These are phyloP conservation scores for Oasisia sp. DNA, from an alignment of 2,888 invertebrate species.

Conservation along the genomic window DNA sequence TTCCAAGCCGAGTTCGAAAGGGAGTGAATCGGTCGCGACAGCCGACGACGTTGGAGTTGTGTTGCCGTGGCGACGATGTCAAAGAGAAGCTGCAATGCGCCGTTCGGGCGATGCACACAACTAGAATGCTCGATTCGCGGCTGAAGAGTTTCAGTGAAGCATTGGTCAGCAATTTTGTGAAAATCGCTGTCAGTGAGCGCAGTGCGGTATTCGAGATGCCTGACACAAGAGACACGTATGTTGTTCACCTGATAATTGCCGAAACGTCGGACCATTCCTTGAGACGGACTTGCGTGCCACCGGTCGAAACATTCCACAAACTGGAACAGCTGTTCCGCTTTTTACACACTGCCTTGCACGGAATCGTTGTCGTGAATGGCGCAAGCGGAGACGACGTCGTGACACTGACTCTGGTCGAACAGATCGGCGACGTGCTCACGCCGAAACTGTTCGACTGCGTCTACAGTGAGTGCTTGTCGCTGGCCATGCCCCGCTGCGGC, in stretches of 20 bases:
- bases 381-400: neutral
- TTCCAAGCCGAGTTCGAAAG: conserved; percentile 34
- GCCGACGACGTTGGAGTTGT: conserved; percentile 36
- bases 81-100: conserved; percentile 26
- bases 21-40: conserved; percentile 25
- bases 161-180: conserved; percentile 38
- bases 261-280: conserved; percentile 33
- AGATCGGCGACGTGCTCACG: conserved; percentile 34
- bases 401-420: conserved; percentile 22
- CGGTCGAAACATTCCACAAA: conserved; percentile 40
- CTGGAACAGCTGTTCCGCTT: conserved; percentile 39
- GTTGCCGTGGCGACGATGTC: conserved; percentile 23
- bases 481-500: conserved; percentile 33
- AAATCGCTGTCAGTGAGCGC: conserved; percentile 35
- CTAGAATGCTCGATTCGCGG: conserved; percentile 38
- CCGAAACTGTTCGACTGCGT: conserved; percentile 39
- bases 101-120: conserved; percentile 38
- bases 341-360: conserved; percentile 36
- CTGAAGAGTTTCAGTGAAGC: conserved; percentile 38
- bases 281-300: conserved; percentile 30
- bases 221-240: neutral
- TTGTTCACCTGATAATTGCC: conserved; percentile 27
- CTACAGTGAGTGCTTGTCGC: conserved; percentile 40
- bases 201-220: conserved; percentile 34
- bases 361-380: conserved; percentile 26